phyloP scores from a whole-genome alignment of 1,140 invertebrate genomes.

The Gryon sp. region DNA sequence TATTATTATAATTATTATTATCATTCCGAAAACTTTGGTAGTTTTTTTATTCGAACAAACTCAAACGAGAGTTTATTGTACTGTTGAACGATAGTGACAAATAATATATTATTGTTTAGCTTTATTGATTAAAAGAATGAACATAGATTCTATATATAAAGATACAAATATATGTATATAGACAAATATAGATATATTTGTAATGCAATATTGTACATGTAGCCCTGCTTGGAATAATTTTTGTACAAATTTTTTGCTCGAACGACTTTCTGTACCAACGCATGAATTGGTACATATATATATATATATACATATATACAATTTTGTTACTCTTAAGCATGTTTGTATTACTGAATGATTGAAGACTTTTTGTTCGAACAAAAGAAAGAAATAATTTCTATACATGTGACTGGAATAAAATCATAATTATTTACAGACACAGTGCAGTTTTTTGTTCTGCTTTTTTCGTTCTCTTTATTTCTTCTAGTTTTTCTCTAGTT shows the following conservation, averaged over 20 bases:
- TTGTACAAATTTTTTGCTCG: conserved; percentile 49
- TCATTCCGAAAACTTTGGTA: too few relatives aligned
- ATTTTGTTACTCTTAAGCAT: conserved; percentile 50
- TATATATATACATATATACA: conserved; percentile 7
- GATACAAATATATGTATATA: background rate
- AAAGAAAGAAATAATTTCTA: conserved; percentile 29
- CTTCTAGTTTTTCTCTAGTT: too few relatives aligned
- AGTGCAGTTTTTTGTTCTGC: conserved; percentile 20
- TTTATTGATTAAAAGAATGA: conserved; percentile 38
- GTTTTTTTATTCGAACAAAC: background rate
- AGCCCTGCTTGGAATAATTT: conserved; percentile 45
- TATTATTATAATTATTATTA: conserved; percentile 4
- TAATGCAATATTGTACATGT: conserved; percentile 48
- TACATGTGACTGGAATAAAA: conserved; percentile 56
- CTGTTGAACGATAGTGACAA: conserved; percentile 21
- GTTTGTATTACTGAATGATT: conserved; percentile 46
- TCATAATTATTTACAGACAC: conserved; percentile 47
- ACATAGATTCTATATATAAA: background rate
- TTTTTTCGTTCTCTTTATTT: too few relatives aligned
- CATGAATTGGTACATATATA: conserved; percentile 13
- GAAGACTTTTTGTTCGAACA: conserved; percentile 43
- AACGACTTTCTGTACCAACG: conserved; percentile 13
- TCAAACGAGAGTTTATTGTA: conserved; percentile 49
- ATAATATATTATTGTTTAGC: conserved; percentile 34
- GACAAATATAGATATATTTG: conserved; percentile 34